Conservation (phyloP, 2,888 invertebrate genomes). For the Tuta absoluta region DNA sequence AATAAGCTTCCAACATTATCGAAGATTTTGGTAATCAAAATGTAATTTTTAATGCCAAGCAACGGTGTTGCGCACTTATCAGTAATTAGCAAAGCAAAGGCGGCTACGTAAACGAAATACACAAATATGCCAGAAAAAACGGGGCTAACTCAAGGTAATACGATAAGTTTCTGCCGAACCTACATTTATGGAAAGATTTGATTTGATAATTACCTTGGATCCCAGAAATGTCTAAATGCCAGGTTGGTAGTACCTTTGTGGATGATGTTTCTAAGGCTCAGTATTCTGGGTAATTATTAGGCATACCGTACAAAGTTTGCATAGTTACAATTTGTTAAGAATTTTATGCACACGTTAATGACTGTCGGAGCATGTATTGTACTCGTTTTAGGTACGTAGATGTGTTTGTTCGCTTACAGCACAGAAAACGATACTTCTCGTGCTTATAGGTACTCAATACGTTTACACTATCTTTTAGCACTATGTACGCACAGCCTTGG, state of each 20-base stretch:
- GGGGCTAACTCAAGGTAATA: background rate
- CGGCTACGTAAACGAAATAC: background rate
- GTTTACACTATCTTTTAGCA: constrained; percentile 56
- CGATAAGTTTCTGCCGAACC: background rate
- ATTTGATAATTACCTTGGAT: too few relatives aligned
- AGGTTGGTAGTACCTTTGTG: background rate
- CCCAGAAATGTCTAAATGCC: too few relatives aligned
- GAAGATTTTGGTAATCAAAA: background rate
- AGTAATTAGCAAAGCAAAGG: background rate
- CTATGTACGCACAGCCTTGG: constrained; percentile 43
- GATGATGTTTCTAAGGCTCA: background rate
- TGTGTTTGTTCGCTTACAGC: constrained; percentile 29
- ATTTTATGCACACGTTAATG: background rate
- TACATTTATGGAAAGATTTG: too few relatives aligned
- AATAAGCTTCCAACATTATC: constrained; percentile 1
- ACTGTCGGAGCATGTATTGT: background rate
- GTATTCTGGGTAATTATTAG: background rate
- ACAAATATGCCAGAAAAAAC: background rate
- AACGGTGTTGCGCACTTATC: background rate
- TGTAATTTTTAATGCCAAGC: background rate
- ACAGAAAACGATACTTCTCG: constrained; percentile 45
- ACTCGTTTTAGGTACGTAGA: background rate
- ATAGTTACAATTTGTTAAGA: background rate
- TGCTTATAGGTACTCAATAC: constrained; percentile 48
- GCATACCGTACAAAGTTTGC: background rate